phyloP scores from a whole-genome alignment of 2,113 vertebrate species.

The Muscicapa adusta region DNA sequence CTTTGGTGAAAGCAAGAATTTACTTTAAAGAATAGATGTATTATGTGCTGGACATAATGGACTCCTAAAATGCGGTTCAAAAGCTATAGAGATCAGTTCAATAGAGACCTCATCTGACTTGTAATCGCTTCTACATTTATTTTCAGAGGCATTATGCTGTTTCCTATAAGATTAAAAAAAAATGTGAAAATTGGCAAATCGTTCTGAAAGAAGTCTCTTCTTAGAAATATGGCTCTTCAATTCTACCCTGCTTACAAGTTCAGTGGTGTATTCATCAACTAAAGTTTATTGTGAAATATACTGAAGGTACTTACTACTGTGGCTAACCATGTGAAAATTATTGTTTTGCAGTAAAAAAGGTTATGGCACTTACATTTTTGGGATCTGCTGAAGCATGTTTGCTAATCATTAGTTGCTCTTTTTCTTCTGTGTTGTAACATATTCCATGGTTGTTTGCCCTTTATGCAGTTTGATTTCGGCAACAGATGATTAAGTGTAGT shows the following conservation, averaged over 20 bases:
- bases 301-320: slow-evolving; percentile 23
- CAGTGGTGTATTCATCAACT: slow-evolving; percentile 6
- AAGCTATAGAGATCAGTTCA: neutral
- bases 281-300: slow-evolving; percentile 30
- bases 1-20: neutral
- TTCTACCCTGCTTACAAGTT: neutral
- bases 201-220: neutral
- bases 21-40: neutral
- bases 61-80: neutral
- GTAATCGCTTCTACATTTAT: neutral
- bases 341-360: slow-evolving; percentile 31
- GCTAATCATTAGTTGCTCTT: neutral
- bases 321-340: slow-evolving; percentile 25
- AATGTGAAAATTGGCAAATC: neutral
- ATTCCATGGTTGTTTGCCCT: neutral
- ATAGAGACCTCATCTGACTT: neutral
- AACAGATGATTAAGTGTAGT: neutral
- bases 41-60: neutral
- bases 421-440: neutral
- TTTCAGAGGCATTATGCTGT: neutral
- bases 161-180: neutral
- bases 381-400: slow-evolving; percentile 24
- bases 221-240: neutral
- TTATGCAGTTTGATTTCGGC: neutral
- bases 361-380: neutral